A percentile compares a stretch with the other conserved stretches of the same genome.
Evolutionary conservation across 1,140 invertebrate species (phyloP).

Genomic region (Pogonognathellus flavescens): DNA sequence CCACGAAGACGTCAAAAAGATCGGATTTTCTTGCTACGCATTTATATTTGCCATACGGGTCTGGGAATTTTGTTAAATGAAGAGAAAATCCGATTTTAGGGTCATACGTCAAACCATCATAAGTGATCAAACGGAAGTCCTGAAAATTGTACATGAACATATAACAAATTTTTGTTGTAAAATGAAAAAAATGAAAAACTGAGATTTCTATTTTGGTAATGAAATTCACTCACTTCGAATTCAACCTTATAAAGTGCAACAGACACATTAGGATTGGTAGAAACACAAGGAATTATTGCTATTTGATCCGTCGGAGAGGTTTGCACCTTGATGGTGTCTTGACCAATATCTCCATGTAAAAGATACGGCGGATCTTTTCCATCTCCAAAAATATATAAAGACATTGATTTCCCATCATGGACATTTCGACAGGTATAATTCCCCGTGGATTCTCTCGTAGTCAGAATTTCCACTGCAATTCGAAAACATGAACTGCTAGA

Average conservation of each 20-base stretch:
- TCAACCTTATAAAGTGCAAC: constrained; percentile 56
- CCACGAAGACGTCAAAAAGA: constrained; percentile 35
- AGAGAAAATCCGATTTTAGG: constrained; percentile 47
- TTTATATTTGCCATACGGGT: constrained; percentile 58
- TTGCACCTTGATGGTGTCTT: constrained; percentile 48
- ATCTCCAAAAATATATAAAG: constrained; percentile 25
- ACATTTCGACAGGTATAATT: constrained; percentile 52
- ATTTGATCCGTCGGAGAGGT: constrained; percentile 9
- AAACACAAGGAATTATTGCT: constrained; percentile 50
- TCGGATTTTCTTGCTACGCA: constrained; percentile 52
- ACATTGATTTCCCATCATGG: not conserved
- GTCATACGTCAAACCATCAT: constrained; percentile 43
- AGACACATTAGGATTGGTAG: constrained; percentile 57
- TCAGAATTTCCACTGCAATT: constrained; percentile 20
- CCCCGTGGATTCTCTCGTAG: constrained; percentile 51
- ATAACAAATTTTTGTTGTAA: too few species aligned
- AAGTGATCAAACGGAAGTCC: constrained; percentile 15
- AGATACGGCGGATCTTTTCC: constrained; percentile 40
- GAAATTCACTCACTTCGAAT: not conserved
- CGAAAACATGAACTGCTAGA: constrained; percentile 18
- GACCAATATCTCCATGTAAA: constrained; percentile 48
- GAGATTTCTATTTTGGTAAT: too few species aligned
- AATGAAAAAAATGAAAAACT: too few species aligned
- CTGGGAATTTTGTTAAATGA: constrained; percentile 25
- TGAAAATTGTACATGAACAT: constrained; percentile 2